Evolutionary conservation across 1,140 invertebrate genomes (phyloP).

Genomic region (Trichonephila clavata): DNA sequence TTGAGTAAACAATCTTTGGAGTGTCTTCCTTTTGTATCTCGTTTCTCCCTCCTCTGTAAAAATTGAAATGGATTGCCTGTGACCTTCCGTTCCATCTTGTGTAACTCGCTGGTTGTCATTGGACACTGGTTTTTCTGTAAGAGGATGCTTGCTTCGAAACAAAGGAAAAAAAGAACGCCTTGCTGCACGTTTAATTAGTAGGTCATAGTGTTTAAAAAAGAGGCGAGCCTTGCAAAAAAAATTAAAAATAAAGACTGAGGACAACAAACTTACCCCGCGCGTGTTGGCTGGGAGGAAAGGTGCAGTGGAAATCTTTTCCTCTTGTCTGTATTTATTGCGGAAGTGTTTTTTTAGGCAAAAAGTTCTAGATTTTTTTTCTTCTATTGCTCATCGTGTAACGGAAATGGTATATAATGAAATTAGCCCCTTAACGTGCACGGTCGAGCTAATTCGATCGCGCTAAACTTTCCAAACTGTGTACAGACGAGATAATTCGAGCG

Average conservation of each 20-base stretch:
- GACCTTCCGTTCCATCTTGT: conserved; percentile 4
- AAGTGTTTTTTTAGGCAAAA: too few relatives aligned
- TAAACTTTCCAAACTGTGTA: too few relatives aligned
- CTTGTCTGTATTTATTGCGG: too few relatives aligned
- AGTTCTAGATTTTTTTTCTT: too few relatives aligned
- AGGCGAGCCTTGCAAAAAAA: not conserved
- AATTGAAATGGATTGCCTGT: conserved; percentile 6
- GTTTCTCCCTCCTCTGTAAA: not conserved
- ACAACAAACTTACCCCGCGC: not conserved
- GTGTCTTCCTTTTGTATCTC: not conserved
- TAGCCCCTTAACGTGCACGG: too few relatives aligned
- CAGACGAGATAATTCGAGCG: too few relatives aligned
- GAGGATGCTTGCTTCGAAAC: not conserved
- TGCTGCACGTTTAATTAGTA: conserved; percentile 10
- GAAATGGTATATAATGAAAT: too few relatives aligned
- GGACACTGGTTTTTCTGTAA: conserved; percentile 5
- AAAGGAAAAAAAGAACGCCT: conserved; percentile 27
- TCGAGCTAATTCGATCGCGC: too few relatives aligned
- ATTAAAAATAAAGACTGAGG: too few relatives aligned
- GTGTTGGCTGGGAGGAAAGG: too few relatives aligned
- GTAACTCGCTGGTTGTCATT: conserved; percentile 19
- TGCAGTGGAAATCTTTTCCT: too few relatives aligned
- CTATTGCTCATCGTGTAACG: too few relatives aligned
- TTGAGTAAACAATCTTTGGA: not conserved
- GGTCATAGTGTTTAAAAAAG: conserved; percentile 29